A percentile compares a stretch with the other conserved stretches of the same genome.
phyloP scores from a whole-genome alignment of 2,113 vertebrate species.

The Tragulus kanchil region DNA sequence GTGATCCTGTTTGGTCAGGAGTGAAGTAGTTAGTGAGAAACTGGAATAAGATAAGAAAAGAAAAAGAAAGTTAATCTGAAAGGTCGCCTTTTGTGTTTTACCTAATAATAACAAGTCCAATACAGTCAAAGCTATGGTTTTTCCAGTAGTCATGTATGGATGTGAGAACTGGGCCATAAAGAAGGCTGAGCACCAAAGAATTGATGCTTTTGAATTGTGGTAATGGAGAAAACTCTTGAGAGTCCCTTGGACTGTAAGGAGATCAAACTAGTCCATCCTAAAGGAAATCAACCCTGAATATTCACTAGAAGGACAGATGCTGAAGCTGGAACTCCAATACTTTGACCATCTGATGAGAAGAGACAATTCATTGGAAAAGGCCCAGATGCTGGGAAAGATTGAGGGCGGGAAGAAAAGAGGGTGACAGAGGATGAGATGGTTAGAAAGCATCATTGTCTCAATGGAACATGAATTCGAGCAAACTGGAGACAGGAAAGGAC shows the following conservation, averaged over 20 bases:
- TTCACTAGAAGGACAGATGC: not conserved
- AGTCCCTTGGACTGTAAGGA: not conserved
- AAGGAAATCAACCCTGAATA: not conserved
- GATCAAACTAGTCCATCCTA: not conserved
- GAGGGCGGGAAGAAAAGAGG: not conserved
- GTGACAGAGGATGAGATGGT: not conserved
- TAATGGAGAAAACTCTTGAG: not conserved
- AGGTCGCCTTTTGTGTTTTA: slow-evolving; percentile 40
- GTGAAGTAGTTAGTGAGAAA: slow-evolving; percentile 15
- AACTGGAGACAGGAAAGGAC: not conserved
- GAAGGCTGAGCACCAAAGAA: not conserved
- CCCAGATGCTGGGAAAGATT: not conserved
- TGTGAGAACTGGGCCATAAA: not conserved
- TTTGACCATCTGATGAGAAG: not conserved
- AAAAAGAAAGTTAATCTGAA: not conserved
- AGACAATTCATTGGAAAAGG: not conserved
- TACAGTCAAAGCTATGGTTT: not conserved
- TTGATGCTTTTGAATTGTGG: not conserved
- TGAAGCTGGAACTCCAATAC: not conserved
- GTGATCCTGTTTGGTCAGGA: not conserved
- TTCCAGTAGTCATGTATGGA: not conserved
- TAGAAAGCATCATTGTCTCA: not conserved
- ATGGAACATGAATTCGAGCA: not conserved
- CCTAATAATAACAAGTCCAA: slow-evolving; percentile 31
- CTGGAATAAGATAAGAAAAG: not conserved